These are phyloP conservation scores for Ceyx margarethae DNA, from an alignment of 2,113 vertebrate genomes.

Conservation along the genomic window DNA sequence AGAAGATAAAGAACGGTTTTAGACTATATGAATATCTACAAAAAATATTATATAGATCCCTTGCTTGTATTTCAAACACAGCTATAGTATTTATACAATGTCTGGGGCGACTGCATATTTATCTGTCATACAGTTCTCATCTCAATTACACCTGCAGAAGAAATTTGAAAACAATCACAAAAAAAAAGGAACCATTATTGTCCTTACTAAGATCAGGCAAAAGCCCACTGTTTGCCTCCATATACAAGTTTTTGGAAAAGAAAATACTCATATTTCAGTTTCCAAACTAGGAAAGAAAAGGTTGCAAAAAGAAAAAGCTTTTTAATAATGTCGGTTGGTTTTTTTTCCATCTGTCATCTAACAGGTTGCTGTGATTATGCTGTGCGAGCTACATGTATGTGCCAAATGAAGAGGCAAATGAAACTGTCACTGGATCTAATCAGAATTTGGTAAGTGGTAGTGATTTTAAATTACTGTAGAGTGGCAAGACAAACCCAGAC, in stretches of 20 bases:
- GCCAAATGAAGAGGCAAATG: neutral
- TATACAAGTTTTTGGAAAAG: neutral
- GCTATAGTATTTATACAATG: neutral
- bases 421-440: neutral
- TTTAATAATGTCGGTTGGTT: neutral
- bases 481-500: neutral
- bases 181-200: neutral
- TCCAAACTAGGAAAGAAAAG: neutral
- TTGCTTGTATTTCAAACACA: neutral
- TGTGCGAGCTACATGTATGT: neutral
- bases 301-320: neutral
- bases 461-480: neutral
- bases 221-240: neutral
- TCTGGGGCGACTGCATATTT: neutral
- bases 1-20: conserved; percentile 35
- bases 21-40: neutral
- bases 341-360: neutral
- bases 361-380: neutral
- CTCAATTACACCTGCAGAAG: neutral
- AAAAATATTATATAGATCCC: neutral
- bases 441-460: neutral
- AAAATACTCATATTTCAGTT: neutral
- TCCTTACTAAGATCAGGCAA: neutral
- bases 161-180: neutral
- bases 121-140: neutral